Evolutionary conservation across 2,113 vertebrate genomes (phyloP), one percentile per base, ranked within the genome.

Genomic region (Dromas ardeola): DNA sequence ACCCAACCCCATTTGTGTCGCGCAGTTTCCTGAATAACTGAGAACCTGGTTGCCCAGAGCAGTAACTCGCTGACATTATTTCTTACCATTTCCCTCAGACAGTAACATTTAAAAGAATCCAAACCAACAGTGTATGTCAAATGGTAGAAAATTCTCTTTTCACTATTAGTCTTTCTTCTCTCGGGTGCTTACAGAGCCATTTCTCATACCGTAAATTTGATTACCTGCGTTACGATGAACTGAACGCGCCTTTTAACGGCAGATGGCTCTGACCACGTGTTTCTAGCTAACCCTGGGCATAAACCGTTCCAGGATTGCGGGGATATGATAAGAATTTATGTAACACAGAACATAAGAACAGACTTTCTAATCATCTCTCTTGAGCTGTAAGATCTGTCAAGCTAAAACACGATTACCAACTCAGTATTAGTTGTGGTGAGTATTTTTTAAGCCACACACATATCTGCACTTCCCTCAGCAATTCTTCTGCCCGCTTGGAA

Each of bases 41-140:
- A 18, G n/a, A 50, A 27, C 13, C 32, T 36, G 3, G 22, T 8
- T 56, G 38, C 9, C 20, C 32, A 50, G 16, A 59, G 71, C 83
- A 30, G 0, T 1, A 22, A 40, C n/a, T 17, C 5, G 5, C 0
- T 43, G 19, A 14, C 43, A 25, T 20, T 5, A 0, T 6, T 47
- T 20, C n/a, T 14, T 42, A 45, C 61, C 55, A 47, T 23, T 32
- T 27, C 38, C 52, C 73, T 58, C 45, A 32, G 70, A 9, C 1
- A 26, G 1, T 2, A 70, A 53, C n/a, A 29, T 61, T 26, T 43
- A 26, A 50, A 82, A 72, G n/a, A 34, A 15, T 34, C 15, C 42
- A 18, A 61, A 29, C 17, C 16, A 25, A 5, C 43, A 16, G 25
- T 0, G 4, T 0, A 1, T 6, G 50, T 23, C 52, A 15, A 13